Base-by-base conservation (phyloP, 2,888 invertebrate genomes). In the Cylindroiulus punctatus region DNA sequence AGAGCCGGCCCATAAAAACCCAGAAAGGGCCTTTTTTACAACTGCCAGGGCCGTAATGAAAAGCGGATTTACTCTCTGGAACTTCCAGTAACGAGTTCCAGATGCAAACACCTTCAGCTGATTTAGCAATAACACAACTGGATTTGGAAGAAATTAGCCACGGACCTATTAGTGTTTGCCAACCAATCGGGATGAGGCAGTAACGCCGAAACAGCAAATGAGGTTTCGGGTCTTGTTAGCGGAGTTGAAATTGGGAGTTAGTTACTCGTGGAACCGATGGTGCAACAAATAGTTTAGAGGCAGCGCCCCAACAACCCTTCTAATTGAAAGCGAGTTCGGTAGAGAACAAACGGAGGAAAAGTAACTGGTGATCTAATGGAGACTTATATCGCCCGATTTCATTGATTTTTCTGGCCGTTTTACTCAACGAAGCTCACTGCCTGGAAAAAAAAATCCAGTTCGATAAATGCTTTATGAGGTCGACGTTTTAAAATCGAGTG, bases 31-130 rank as follows among this genome's bases (percentile, higher is more conserved):
- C 65, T 2, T 26, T 65, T 65, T 65, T 65, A 65, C 65, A 26
- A 26, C 65, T 65, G 65, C 26, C 22, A 65, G 65, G 26, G 65
- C 65, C 26, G 57, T 65, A 26, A 65, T 65, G 65, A 65, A 65
- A 65, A 65, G 65, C 10, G 12, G 26, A 65, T 65, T 65, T 65
- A 65, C 65, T 65, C 65, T 22, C 65, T n/a, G 65, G 65, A 65
- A 65, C 65, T 65, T 65, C 65, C 65, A n/a, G n/a, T 65, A 65
- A 65, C 10, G 65, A 65, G 65, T 65, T 26, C 65, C 65, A 65
- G 26, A 65, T 65, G 26, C 65, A 65, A 65, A 65, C 65, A 65
- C 65, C 65, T 65, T 12, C 65, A 26, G 65, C 26, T 26, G 65
- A 65, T 65, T 65, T 65, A 22, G 10, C 65, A 65, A 65, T 65